Conservation (phyloP, 2,113 vertebrate species). For the Rhinolophus ferrumequinum region DNA sequence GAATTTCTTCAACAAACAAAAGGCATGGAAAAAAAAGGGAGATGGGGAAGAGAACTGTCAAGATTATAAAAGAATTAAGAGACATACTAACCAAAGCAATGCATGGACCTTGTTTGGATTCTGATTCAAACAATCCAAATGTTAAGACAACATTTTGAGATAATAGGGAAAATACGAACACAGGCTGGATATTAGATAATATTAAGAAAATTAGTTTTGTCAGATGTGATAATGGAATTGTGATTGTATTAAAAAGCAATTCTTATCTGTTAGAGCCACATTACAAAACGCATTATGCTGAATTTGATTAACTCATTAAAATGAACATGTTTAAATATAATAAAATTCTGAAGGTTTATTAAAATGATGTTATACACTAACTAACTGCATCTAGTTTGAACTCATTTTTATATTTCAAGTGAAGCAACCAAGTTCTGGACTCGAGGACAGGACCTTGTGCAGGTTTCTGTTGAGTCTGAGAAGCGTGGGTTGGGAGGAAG, state of each 20-base stretch:
- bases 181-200: not conserved
- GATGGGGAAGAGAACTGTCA: not conserved
- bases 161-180: not conserved
- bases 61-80: not conserved
- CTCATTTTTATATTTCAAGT: not conserved
- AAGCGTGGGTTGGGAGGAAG: not conserved
- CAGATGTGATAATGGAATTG: not conserved
- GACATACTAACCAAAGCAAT: not conserved
- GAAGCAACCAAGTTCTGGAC: not conserved
- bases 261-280: not conserved
- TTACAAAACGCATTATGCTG: not conserved
- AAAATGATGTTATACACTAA: not conserved
- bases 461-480: not conserved
- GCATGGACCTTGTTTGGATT: not conserved
- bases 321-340: not conserved
- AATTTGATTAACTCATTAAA: not conserved
- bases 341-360: not conserved
- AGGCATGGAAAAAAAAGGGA: not conserved
- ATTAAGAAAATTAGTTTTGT: not conserved
- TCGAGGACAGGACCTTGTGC: not conserved
- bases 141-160: not conserved
- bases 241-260: not conserved
- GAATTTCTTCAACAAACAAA: not conserved
- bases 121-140: not conserved
- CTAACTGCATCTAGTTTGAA: not conserved